Base-by-base conservation (phyloP, 2,888 invertebrate genomes). In the Labia minor region DNA sequence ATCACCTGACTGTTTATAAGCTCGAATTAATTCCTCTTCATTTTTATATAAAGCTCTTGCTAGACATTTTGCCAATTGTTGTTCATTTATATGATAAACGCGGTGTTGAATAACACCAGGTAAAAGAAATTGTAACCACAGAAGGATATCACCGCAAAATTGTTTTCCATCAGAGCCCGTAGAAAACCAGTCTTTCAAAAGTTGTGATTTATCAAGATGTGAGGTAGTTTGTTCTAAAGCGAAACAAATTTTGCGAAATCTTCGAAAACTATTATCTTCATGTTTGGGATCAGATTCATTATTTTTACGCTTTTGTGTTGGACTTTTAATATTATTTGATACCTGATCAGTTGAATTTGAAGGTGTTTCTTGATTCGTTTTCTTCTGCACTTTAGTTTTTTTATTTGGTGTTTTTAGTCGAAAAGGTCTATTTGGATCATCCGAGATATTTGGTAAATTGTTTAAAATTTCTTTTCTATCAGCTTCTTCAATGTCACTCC, bases 41-140 rank as follows among this genome's bases (percentile, higher is more conserved):
- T 49, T 49, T 3, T 3, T 14, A 10, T 49, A 14, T 2, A 49
- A 14, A 11, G 49, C 49, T 49, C 49, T 49, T 49, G 49, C 49
- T 10, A 49, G 49, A 49, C 49, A 49, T 16, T 49, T 49, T 3
- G 49, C 49, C 49, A 49, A 10, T 10, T 10, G 8, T 49, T 49
- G 49, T 49, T 49, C 49, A 49, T 49, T 49, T 4, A 49, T 14
- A 14, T 49, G 14, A 49, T 49, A 49, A 49, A 49, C 49, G 3
- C 49, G 4, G 2, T 92, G 81, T 76, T 93, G 92, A 14, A 86
- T 83, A 21, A 88, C 88, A 63, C 87, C 88, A 0, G 95, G 96
- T 65, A 96, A 78, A 19, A 96, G 78, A 71, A 95, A 78, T 73
- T 88, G 88, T 75, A 92, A 85, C 90, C 94, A 89, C 62, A 93